phyloP scores from a whole-genome alignment of 1,140 invertebrate species.

The Bombus haemorrhoidalis region DNA sequence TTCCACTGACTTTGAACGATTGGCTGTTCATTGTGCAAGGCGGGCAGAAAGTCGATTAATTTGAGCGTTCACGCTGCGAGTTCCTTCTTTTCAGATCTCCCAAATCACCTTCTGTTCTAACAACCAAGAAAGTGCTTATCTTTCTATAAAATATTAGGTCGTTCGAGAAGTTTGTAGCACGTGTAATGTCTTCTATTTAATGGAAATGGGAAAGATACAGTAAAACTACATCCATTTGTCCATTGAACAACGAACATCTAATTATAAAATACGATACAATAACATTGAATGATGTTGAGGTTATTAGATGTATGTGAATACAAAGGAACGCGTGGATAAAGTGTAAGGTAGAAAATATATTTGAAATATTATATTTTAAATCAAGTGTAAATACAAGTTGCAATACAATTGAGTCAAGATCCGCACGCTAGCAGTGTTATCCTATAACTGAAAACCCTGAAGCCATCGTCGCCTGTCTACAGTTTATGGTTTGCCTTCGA shows the following conservation, averaged over 20 bases:
- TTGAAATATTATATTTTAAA: too few species aligned
- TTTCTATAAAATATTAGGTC: not conserved
- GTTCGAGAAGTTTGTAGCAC: not conserved
- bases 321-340: too few species aligned
- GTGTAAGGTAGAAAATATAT: too few species aligned
- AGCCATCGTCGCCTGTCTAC: too few species aligned
- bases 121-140: not conserved
- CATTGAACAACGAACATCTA: not conserved
- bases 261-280: too few species aligned
- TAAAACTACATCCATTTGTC: not conserved
- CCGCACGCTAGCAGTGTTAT: too few species aligned
- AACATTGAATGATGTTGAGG: too few species aligned
- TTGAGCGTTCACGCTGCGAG: conserved; percentile 7
- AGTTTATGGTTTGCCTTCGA: too few species aligned
- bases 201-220: not conserved
- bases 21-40: conserved; percentile 17
- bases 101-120: not conserved
- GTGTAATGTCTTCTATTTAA: not conserved
- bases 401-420: too few species aligned
- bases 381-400: too few species aligned
- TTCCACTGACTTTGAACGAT: conserved; percentile 54
- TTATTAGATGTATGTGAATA: too few species aligned
- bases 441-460: too few species aligned
- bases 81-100: not conserved
- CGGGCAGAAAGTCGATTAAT: conserved; percentile 34